Conservation (phyloP, 2,113 vertebrate species). For the Cavia porcellus region DNA sequence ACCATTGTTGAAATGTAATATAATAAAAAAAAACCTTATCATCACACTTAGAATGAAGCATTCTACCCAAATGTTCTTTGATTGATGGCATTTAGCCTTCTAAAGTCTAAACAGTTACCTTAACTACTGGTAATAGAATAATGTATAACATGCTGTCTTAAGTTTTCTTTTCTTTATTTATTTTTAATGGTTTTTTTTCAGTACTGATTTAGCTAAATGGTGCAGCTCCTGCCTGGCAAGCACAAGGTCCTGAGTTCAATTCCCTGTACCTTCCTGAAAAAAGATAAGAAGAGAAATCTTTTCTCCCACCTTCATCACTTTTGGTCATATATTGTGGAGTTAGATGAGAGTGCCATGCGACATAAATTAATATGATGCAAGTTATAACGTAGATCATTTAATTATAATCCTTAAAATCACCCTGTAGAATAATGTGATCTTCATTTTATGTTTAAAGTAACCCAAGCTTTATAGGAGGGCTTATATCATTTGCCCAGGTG, state of each 20-base stretch:
- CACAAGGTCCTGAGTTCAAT: no score
- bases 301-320: neutral
- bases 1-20: conserved; percentile 16
- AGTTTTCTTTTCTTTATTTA: neutral
- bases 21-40: neutral
- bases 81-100: neutral
- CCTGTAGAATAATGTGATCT: neutral
- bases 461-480: conserved; percentile 32
- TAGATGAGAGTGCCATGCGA: neutral
- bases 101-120: conserved; percentile 2
- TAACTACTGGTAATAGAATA: neutral
- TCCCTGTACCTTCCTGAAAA: no score
- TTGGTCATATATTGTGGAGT: neutral
- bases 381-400: neutral
- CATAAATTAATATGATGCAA: neutral
- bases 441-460: conserved; percentile 8
- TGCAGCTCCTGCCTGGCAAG: no score
- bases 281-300: neutral
- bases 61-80: conserved; percentile 17
- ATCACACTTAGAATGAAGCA: neutral
- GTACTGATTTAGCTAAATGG: no score
- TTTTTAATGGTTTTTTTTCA: neutral
- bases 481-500: conserved; percentile 18
- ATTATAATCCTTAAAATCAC: neutral
- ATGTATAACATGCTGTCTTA: conserved; percentile 28